Percentiles rank a stretch among this genome's conserved stretches.
Conservation (phyloP, 2,797 vertebrate species). For the Cephalopachus bancanus region DNA sequence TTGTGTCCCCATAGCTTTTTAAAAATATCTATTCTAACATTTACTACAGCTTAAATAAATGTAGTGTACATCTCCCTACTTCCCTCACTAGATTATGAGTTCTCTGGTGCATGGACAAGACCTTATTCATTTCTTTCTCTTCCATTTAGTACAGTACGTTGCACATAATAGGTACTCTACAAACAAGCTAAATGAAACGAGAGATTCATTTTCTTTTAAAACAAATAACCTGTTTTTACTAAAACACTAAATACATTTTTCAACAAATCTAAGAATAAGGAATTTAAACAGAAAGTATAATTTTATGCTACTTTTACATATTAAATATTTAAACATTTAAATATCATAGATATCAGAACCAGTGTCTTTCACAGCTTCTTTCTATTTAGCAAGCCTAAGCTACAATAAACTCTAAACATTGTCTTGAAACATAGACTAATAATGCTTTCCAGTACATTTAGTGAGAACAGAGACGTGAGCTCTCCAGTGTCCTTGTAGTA, state of each 20-base stretch:
- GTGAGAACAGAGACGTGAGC: not conserved
- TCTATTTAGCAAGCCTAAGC: slow-evolving; percentile 27
- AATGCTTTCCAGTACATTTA: not conserved
- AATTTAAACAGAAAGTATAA: slow-evolving; percentile 59
- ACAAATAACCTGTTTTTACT: not conserved
- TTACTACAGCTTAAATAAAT: slow-evolving; percentile 39
- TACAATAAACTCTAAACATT: not conserved
- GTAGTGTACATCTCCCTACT: not conserved
- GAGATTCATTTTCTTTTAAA: not conserved
- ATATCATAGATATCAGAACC: slow-evolving; percentile 49
- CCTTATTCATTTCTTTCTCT: not conserved
- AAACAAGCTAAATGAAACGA: slow-evolving; percentile 45
- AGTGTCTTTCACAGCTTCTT: slow-evolving; percentile 39
- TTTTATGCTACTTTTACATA: not conserved
- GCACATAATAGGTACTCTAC: not conserved
- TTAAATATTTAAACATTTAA: slow-evolving; percentile 67
- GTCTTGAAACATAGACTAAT: slow-evolving; percentile 27
- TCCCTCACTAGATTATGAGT: not conserved
- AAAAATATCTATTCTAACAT: slow-evolving; percentile 1
- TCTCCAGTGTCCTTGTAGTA: not conserved
- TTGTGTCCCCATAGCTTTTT: not conserved
- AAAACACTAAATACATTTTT: not conserved
- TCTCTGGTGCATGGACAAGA: not conserved
- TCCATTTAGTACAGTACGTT: not conserved
- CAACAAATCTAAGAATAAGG: slow-evolving; percentile 19